Evolutionary conservation across 1,140 invertebrate species (phyloP).

Genomic region (Bilobella aurantiaca): DNA sequence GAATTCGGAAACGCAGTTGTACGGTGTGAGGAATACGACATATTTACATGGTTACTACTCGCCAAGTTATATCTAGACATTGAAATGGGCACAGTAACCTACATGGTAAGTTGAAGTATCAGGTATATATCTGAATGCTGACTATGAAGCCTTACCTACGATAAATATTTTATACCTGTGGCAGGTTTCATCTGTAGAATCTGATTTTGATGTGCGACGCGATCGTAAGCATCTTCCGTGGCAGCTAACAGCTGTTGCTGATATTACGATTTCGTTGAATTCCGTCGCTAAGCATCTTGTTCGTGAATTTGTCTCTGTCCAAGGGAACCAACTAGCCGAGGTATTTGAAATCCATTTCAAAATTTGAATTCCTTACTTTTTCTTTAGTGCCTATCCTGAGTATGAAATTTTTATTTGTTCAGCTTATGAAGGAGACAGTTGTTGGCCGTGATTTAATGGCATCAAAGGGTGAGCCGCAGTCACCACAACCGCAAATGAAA

Average conservation of each 20-base stretch:
- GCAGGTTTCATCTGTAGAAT: slow-evolving; percentile 32
- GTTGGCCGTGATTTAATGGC: slow-evolving; percentile 25
- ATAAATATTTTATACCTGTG: not conserved
- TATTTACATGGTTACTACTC: slow-evolving; percentile 54
- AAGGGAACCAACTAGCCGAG: slow-evolving; percentile 30
- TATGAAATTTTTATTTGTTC: not conserved
- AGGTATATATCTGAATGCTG: not conserved
- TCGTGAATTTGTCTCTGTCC: slow-evolving; percentile 28
- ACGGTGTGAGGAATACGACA: slow-evolving; percentile 21
- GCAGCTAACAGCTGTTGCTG: slow-evolving; percentile 25
- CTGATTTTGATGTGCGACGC: slow-evolving; percentile 27
- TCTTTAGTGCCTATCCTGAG: too few relatives aligned
- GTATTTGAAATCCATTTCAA: not conserved
- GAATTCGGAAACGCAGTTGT: slow-evolving; percentile 33
- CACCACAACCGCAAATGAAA: slow-evolving; percentile 28
- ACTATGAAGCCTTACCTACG: not conserved
- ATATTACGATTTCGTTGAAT: slow-evolving; percentile 21
- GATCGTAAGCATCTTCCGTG: slow-evolving; percentile 21
- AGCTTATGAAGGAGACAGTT: slow-evolving; percentile 27
- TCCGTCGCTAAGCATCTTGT: slow-evolving; percentile 25
- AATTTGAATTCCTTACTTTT: too few relatives aligned
- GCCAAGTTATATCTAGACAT: slow-evolving; percentile 87
- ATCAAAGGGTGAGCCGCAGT: slow-evolving; percentile 20
- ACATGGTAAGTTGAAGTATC: slow-evolving; percentile 54
- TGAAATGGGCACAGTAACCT: slow-evolving; percentile 69